Evolutionary conservation across 2,888 invertebrate species (phyloP).

Genomic region (Microctonus hyperodae): DNA sequence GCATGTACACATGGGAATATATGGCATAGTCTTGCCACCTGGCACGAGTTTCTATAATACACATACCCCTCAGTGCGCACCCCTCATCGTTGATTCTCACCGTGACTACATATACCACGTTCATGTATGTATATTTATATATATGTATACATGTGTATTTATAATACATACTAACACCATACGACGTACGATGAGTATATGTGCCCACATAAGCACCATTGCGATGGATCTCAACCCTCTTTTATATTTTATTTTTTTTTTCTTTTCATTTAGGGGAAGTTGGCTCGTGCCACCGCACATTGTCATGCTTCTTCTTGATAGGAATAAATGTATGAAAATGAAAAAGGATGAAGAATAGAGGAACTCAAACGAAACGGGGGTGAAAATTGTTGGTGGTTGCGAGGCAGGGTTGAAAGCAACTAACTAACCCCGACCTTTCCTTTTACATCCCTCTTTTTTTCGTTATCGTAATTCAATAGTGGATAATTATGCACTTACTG

Average conservation of each 20-base stretch:
- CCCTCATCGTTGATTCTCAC: conserved; percentile 29
- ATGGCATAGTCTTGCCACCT: conserved; percentile 54
- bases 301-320: conserved; percentile 46
- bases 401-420: background rate
- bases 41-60: conserved; percentile 47
- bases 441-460: background rate
- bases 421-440: conserved; percentile 16
- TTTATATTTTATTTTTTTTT: conserved; percentile 18
- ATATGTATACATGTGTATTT: background rate
- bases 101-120: no score
- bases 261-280: conserved; percentile 34
- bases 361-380: conserved; percentile 11
- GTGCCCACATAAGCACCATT: conserved; percentile 11
- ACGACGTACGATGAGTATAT: conserved; percentile 15
- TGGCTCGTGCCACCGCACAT: conserved; percentile 60
- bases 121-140: background rate
- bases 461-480: background rate
- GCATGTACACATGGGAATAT: conserved; percentile 47
- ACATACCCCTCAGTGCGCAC: conserved; percentile 32
- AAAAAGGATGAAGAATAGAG: conserved; percentile 2
- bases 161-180: conserved; percentile 3
- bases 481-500: background rate
- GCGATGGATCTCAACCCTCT: conserved; percentile 41
- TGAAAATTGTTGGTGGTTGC: background rate
- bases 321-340: conserved; percentile 22